Conservation (phyloP, 2,113 vertebrate species). For the Chionomys nivalis region DNA sequence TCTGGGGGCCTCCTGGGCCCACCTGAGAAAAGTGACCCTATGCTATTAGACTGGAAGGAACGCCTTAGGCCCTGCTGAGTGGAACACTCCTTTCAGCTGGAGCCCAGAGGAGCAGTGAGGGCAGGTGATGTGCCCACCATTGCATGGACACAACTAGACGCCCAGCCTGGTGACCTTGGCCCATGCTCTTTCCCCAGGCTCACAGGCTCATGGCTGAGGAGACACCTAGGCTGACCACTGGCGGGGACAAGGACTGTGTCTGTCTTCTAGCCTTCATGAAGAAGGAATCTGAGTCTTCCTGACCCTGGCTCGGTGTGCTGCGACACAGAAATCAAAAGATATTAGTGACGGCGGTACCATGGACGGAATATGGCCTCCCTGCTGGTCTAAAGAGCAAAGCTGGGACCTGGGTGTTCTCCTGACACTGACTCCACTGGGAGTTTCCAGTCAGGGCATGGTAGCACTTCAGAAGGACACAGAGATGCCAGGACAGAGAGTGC, state of each 20-base stretch:
- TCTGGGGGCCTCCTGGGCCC: not conserved
- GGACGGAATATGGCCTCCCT: not conserved
- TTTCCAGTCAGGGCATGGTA: not conserved
- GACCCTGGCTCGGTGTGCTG: not conserved
- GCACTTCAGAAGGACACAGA: not conserved
- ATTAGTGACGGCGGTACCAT: not conserved
- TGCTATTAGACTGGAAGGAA: not conserved
- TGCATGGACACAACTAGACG: not conserved
- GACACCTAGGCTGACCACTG: not conserved
- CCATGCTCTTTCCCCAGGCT: not conserved
- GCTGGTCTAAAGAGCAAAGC: slow-evolving; percentile 8
- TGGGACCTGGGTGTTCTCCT: not conserved
- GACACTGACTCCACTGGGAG: not conserved
- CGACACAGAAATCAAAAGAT: not conserved
- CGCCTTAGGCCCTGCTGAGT: not conserved
- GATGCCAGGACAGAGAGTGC: not conserved
- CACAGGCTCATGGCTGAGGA: not conserved
- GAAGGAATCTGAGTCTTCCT: not conserved
- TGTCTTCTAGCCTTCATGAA: not conserved
- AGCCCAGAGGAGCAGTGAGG: not conserved
- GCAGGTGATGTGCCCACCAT: not conserved
- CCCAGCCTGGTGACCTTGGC: not conserved
- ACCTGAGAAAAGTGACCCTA: not conserved
- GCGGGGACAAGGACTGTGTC: not conserved
- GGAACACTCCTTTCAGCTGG: not conserved